phyloP scores from a whole-genome alignment of 2,797 vertebrate genomes.

The Anabas testudineus region DNA sequence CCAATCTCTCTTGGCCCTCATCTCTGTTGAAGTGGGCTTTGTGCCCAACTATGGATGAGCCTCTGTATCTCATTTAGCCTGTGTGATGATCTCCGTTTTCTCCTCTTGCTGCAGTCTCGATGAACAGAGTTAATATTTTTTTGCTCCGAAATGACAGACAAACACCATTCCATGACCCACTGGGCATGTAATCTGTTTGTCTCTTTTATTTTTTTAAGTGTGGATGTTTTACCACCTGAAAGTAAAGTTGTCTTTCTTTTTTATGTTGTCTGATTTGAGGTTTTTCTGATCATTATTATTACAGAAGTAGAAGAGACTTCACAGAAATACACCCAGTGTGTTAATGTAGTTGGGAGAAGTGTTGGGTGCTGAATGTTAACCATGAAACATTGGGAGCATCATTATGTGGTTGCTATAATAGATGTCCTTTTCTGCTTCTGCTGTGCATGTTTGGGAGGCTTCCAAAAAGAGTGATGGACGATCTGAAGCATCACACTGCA shows the following conservation, averaged over 20 bases:
- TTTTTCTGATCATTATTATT: constrained; percentile 24
- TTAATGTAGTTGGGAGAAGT: constrained; percentile 3
- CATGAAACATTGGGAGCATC: constrained; percentile 31
- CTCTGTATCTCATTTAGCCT: constrained; percentile 83
- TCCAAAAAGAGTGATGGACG: constrained; percentile 65
- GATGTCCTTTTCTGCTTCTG: constrained; percentile 35
- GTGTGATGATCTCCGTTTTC: constrained; percentile 70
- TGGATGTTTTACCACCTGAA: constrained; percentile 20
- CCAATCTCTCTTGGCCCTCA: constrained; percentile 79
- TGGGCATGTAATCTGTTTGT: constrained; percentile 44
- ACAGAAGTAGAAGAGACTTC: constrained; percentile 4
- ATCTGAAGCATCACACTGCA: constrained; percentile 51
- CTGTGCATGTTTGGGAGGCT: constrained; percentile 49
- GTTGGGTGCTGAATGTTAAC: constrained; percentile 21
- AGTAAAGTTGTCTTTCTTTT: constrained; percentile 33
- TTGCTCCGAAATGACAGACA: constrained; percentile 58
- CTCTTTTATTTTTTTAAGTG: background rate
- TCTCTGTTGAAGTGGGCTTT: constrained; percentile 80
- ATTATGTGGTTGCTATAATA: constrained; percentile 42
- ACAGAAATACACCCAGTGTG: background rate
- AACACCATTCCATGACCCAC: constrained; percentile 43
- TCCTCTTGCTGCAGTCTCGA: constrained; percentile 61
- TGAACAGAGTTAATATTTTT: constrained; percentile 75
- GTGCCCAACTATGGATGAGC: constrained; percentile 79
- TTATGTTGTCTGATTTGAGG: background rate